Evolutionary conservation across 2,797 vertebrate genomes (phyloP), one percentile per base, ranked within the genome.

Genomic region (Valencia hispanica): DNA sequence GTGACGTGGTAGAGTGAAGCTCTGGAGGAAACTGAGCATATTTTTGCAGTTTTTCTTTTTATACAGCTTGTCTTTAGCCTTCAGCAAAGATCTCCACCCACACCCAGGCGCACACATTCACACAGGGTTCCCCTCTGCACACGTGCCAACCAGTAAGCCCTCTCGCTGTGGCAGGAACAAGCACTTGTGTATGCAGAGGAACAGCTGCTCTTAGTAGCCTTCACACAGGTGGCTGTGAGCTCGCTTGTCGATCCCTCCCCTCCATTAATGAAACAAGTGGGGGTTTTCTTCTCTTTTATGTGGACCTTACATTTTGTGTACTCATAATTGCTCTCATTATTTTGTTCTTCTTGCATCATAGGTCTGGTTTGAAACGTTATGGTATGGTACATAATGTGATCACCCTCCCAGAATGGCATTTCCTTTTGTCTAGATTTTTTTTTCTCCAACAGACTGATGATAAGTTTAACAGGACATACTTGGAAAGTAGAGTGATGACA

Each of bases 111-210:
- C 73, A 25, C 50, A 74, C 57, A 15, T 55, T 51, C 79, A 51
- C 77, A 72, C 27, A 76, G 79, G 73, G 82, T 90, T 79, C 77
- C 87, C 86, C 73, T 57, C 73, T 70, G 80, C 84, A 88, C 92
- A 94, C 89, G 87, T 93, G 92, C 92, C 92, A 91, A 85, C 70
- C 79, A 84, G 73, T 87, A 78, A 89, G 82, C 75, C 78, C 74
- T 68, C 84, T 87, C 82, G 30, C 84, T 87, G 59, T 65, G 81
- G 77, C 89, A 86, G 89, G 86, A 93, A 92, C 92, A 94, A 87
- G 85, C 91, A 65, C 91, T 93, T 80, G 90, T 91, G 87, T 94
- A 91, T 94, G 88, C 86, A 81, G 79, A 91, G 74, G 79, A 93
- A 88, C 94, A 95, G 91, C 92, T 94, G 93, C 89, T 93, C 81